These are phyloP conservation scores for Hydrotaea cyrtoneurina DNA, from an alignment of 2,888 invertebrate genomes.

Conservation along the genomic window DNA sequence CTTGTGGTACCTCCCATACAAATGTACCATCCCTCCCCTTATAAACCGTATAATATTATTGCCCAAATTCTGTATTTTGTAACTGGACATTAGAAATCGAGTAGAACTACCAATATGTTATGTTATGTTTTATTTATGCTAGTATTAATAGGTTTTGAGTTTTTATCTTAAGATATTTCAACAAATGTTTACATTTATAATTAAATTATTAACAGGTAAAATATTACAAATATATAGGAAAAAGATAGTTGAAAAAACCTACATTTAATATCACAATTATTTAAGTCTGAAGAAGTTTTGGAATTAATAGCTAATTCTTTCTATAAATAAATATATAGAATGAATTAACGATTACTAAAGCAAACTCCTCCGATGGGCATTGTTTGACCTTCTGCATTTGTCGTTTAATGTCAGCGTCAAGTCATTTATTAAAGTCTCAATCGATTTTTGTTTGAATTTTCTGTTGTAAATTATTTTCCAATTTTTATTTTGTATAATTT, in stretches of 20 bases:
- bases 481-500: neutral
- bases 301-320: neutral
- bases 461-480: neutral
- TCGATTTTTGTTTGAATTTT: neutral
- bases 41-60: too few relatives aligned
- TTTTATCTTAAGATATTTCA: neutral
- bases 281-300: neutral
- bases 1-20: too few relatives aligned
- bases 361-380: neutral
- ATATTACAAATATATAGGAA: neutral
- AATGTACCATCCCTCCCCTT: too few relatives aligned
- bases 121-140: too few relatives aligned
- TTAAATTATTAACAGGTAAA: neutral
- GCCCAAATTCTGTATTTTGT: too few relatives aligned
- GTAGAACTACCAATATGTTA: too few relatives aligned
- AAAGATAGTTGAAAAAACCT: neutral
- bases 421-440: neutral
- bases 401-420: constrained; percentile 4
- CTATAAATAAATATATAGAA: neutral
- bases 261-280: neutral
- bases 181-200: neutral
- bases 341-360: neutral
- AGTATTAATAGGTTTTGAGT: neutral
- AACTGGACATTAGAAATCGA: too few relatives aligned
- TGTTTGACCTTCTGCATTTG: constrained; percentile 7